Evolutionary conservation across 2,888 invertebrate species (phyloP).

Genomic region (Lochmaea capreae): DNA sequence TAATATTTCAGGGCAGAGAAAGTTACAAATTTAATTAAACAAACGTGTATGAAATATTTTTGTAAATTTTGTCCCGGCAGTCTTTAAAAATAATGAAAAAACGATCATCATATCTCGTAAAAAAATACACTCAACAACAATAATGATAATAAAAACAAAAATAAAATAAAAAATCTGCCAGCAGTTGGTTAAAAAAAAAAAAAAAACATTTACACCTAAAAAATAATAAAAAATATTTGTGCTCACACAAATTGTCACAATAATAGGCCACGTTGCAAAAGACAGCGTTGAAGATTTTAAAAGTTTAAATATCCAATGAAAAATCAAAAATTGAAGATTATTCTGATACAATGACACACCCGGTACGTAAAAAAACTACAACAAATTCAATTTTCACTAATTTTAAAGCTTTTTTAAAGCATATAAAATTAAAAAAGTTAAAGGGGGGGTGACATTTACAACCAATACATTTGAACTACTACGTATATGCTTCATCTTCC

Average conservation of each 20-base stretch:
- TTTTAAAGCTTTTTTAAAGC: too few relatives aligned
- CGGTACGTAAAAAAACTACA: too few relatives aligned
- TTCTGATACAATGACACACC: too few relatives aligned
- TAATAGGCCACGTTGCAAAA: conserved; percentile 27
- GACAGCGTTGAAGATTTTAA: not conserved
- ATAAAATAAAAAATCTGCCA: conserved; percentile 31
- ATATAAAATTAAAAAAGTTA: too few relatives aligned
- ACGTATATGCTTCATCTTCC: too few relatives aligned
- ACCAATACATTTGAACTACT: too few relatives aligned
- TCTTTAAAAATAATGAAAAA: not conserved
- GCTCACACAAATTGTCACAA: conserved; percentile 28
- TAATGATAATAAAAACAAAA: conserved; percentile 12
- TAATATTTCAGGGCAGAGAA: too few relatives aligned
- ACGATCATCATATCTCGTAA: conserved; percentile 18
- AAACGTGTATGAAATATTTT: too few relatives aligned
- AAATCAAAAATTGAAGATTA: too few relatives aligned
- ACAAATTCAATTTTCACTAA: too few relatives aligned
- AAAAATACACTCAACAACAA: conserved; percentile 19
- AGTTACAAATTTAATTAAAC: not conserved
- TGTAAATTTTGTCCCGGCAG: conserved; percentile 17
- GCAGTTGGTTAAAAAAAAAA: conserved; percentile 35
- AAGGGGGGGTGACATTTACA: too few relatives aligned
- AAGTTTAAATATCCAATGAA: not conserved
- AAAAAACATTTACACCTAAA: not conserved
- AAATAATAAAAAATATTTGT: conserved; percentile 2